Conservation (phyloP, 2,113 vertebrate species). For the Electrona antarctica region DNA sequence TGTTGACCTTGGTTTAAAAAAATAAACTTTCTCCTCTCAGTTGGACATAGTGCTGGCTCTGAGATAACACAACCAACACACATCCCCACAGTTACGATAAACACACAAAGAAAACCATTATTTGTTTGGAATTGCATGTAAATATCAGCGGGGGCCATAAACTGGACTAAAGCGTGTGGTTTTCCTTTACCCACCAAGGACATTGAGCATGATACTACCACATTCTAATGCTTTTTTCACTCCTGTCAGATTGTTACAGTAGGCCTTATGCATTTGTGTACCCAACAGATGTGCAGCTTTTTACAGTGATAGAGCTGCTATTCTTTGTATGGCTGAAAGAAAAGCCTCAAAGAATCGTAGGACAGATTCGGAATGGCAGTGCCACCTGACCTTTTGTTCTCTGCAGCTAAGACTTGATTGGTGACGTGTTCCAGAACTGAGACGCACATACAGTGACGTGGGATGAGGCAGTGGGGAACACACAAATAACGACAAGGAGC, state of each 20-base stretch:
- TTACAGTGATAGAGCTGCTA: not conserved
- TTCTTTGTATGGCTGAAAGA: not conserved
- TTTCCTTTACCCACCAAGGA: conserved; percentile 42
- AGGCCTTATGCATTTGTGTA: not conserved
- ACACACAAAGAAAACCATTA: conserved; percentile 1
- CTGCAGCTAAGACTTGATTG: conserved; percentile 33
- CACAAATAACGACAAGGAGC: conserved; percentile 50
- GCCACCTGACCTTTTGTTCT: conserved; percentile 35
- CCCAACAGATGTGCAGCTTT: not conserved
- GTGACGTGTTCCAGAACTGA: conserved; percentile 45
- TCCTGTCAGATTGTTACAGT: not conserved
- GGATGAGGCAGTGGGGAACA: conserved; percentile 39
- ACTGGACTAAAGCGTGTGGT: conserved; percentile 36
- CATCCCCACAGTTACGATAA: not conserved
- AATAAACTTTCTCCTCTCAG: not conserved
- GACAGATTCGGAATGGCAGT: conserved; percentile 11
- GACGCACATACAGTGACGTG: conserved; percentile 54
- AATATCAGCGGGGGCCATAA: conserved; percentile 31
- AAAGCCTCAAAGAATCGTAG: conserved; percentile 17
- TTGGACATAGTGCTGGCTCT: not conserved
- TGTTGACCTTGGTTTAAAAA: not conserved
- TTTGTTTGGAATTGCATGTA: conserved; percentile 18
- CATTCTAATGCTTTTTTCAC: not conserved
- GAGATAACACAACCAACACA: conserved; percentile 8
- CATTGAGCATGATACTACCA: conserved; percentile 13